phyloP scores from a whole-genome alignment of 2,888 invertebrate genomes.

The Itoplectis maculator region DNA sequence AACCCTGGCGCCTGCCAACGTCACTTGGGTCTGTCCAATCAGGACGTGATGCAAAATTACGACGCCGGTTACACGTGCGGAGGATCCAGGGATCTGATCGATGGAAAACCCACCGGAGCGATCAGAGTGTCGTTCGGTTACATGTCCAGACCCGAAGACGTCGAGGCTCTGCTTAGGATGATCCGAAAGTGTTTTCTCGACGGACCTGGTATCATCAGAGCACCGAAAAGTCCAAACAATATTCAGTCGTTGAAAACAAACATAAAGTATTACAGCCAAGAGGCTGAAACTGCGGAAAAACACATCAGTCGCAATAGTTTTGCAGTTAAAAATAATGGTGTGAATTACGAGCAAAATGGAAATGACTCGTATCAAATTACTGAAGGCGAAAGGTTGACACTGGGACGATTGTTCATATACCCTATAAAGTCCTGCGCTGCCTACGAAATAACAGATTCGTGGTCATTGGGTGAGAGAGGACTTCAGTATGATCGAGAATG shows the following conservation, averaged over 20 bases:
- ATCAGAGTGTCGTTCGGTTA: slow-evolving; percentile 97
- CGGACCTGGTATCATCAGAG: slow-evolving; percentile 83
- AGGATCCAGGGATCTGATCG: slow-evolving; percentile 93
- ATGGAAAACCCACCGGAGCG: slow-evolving; percentile 96
- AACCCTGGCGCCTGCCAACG: slow-evolving; percentile 97
- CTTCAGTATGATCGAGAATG: slow-evolving; percentile 96
- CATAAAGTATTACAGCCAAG: slow-evolving; percentile 39
- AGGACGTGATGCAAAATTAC: slow-evolving; percentile 91
- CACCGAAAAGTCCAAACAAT: slow-evolving; percentile 78
- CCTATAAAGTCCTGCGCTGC: slow-evolving; percentile 97
- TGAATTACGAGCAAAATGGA: slow-evolving; percentile 36
- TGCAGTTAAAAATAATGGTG: slow-evolving; percentile 14
- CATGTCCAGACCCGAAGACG: slow-evolving; percentile 91
- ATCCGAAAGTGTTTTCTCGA: slow-evolving; percentile 91
- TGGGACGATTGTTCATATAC: slow-evolving; percentile 88
- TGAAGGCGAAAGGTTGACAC: slow-evolving; percentile 77
- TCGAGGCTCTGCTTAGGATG: slow-evolving; percentile 90
- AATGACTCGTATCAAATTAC: neutral
- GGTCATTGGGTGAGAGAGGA: slow-evolving; percentile 92
- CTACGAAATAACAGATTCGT: slow-evolving; percentile 88
- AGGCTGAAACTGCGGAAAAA: neutral
- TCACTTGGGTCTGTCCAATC: slow-evolving; percentile 89
- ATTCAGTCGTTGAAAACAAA: neutral
- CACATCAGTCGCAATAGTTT: neutral
- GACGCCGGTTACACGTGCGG: slow-evolving; percentile 96